Conservation (phyloP, 2,797 vertebrate species). For the Ispidina lecontei region DNA sequence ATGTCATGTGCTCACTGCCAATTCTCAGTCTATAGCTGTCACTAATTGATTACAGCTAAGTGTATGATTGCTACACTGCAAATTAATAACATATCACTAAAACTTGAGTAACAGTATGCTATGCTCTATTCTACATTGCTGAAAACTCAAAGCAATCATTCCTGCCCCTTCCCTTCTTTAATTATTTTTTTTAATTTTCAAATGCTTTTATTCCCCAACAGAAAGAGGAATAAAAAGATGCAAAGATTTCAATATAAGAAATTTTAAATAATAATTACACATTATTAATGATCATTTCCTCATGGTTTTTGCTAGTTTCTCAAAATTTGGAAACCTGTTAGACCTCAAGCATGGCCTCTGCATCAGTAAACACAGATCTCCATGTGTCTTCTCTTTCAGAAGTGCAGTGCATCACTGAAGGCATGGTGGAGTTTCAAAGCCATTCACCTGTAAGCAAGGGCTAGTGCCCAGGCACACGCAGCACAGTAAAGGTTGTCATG, state of each 20-base stretch:
- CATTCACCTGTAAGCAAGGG: conserved; percentile 90
- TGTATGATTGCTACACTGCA: neutral
- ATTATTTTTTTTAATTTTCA: neutral
- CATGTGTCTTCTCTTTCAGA: neutral
- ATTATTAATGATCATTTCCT: neutral
- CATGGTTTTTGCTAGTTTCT: neutral
- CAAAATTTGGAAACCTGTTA: neutral
- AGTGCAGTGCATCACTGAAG: neutral
- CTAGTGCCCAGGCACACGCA: conserved; percentile 90
- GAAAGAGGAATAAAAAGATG: neutral
- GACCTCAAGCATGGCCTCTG: neutral
- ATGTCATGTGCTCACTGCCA: neutral
- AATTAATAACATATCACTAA: neutral
- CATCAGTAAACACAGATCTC: neutral
- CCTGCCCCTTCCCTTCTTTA: neutral
- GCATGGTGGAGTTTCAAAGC: neutral
- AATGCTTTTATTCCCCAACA: neutral
- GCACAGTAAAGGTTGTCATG: conserved; percentile 95
- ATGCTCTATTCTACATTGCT: neutral
- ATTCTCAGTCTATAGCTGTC: neutral
- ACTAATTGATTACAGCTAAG: neutral
- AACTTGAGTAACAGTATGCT: neutral
- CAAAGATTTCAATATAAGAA: neutral
- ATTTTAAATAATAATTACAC: neutral
- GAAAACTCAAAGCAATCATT: neutral